A percentile compares a stretch with the other conserved stretches of the same genome.
These are phyloP conservation scores for Gambusia affinis DNA, from an alignment of 2,113 vertebrate genomes.

Conservation along the genomic window DNA sequence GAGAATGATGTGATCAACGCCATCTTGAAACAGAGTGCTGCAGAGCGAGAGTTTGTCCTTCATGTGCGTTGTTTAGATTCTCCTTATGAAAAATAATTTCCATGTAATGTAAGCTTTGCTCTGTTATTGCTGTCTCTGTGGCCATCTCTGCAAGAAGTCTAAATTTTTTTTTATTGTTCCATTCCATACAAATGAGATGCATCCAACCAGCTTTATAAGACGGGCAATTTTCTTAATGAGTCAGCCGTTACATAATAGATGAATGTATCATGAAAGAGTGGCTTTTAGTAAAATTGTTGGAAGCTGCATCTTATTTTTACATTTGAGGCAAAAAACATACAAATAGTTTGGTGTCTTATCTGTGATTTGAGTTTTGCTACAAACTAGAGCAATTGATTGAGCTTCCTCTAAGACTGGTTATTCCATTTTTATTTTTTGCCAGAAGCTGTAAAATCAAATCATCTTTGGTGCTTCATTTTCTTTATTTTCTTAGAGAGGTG, in stretches of 20 bases:
- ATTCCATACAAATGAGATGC: background rate
- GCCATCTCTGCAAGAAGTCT: background rate
- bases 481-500: conserved; percentile 79
- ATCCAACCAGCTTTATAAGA: too few species aligned
- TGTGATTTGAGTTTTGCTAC: too few species aligned
- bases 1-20: conserved; percentile 98
- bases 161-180: background rate
- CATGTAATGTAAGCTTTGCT: background rate
- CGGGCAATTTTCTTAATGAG: too few species aligned
- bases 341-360: too few species aligned
- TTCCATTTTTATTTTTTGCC: too few species aligned
- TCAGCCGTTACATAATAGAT: too few species aligned
- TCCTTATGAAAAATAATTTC: background rate
- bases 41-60: conserved; percentile 91
- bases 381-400: too few species aligned
- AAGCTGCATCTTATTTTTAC: background rate
- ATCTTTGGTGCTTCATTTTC: background rate
- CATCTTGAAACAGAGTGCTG: conserved; percentile 94
- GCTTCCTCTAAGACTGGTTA: too few species aligned
- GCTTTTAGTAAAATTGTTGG: background rate
- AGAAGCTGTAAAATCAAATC: background rate
- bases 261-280: too few species aligned
- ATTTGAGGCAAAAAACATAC: background rate
- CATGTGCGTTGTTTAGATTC: conserved; percentile 61
- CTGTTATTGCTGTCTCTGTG: background rate